These are phyloP conservation scores for Pipistrellus kuhlii DNA, from an alignment of 2,797 vertebrate genomes.

Conservation along the genomic window DNA sequence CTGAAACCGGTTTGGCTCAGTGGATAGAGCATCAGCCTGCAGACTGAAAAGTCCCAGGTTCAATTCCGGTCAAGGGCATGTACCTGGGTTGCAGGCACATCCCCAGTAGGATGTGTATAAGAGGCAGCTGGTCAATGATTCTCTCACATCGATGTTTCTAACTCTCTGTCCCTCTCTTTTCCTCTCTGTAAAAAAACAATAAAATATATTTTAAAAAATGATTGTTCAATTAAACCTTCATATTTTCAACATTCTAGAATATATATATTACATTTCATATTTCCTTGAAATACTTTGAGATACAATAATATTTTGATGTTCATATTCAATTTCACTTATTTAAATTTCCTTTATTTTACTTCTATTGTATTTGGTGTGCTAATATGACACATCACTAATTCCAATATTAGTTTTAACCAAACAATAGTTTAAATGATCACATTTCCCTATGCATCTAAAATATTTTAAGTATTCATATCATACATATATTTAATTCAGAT, in stretches of 20 bases:
- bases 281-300: conserved; percentile 11
- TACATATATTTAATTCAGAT: conserved; percentile 60
- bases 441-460: conserved; percentile 68
- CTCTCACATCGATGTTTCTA: too few relatives aligned
- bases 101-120: too few relatives aligned
- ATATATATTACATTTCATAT: conserved; percentile 28
- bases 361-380: not conserved
- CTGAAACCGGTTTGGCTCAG: too few relatives aligned
- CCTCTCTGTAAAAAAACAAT: too few relatives aligned
- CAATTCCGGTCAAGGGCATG: too few relatives aligned
- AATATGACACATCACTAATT: conserved; percentile 48
- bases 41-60: too few relatives aligned
- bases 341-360: not conserved
- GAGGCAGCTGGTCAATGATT: too few relatives aligned
- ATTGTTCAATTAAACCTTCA: not conserved
- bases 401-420: conserved; percentile 67
- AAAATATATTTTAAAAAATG: too few relatives aligned
- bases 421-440: conserved; percentile 65
- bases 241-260: conserved; percentile 55
- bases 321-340: conserved; percentile 36
- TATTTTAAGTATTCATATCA: conserved; percentile 63
- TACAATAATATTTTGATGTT: conserved; percentile 46
- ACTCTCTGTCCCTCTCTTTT: too few relatives aligned
- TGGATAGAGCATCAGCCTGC: too few relatives aligned
- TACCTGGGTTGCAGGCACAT: too few relatives aligned